Evolutionary conservation across 2,113 vertebrate species (phyloP), one percentile per base, ranked within the genome.

Genomic region (Menidia beryllina): DNA sequence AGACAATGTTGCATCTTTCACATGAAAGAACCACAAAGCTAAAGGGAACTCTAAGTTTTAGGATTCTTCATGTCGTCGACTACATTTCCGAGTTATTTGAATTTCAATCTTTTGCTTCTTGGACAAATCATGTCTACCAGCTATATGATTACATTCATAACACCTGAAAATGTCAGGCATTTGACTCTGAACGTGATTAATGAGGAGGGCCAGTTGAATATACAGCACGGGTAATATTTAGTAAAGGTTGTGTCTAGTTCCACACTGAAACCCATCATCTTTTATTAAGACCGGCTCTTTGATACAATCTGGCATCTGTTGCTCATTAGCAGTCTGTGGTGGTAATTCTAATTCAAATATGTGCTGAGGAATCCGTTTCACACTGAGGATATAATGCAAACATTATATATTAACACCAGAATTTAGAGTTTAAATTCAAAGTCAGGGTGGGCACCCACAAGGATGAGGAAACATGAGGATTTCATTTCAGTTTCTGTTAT

Each of bases 221-320:
- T 72, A 30, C 77, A 69, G 75, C 73, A 50, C 13, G 26, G 51
- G 62, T 73, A 54, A 68, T 81, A 75, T 75, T 82, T 89, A 86
- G 78, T 24, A 25, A 71, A 88, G 76, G 77, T 75, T 64, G 49
- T 67, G 81, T 79, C 61, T 62, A 72, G 75, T 70, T 86, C 75
- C 77, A 68, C 84, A 78, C 78, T 71, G 56, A 75, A 75, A 63
- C 83, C 84, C 85, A 86, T 87, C 92, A 72, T 90, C 75, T 89
- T 88, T 89, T 86, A 86, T 91, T 85, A 85, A 79, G 57, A 38
- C 76, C 53, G 20, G 63, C 80, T 81, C 71, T 0, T 23, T 81
- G 85, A 89, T 88, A 77, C 79, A 86, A 86, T 84, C 85, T 86
- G 78, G 84, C 91, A 93, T 92, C 91, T 93, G 91, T 84, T 84